A percentile compares a stretch with the other conserved stretches of the same genome.
Conservation (phyloP, 2,113 vertebrate genomes). For the Neopipo cinnamomea region DNA sequence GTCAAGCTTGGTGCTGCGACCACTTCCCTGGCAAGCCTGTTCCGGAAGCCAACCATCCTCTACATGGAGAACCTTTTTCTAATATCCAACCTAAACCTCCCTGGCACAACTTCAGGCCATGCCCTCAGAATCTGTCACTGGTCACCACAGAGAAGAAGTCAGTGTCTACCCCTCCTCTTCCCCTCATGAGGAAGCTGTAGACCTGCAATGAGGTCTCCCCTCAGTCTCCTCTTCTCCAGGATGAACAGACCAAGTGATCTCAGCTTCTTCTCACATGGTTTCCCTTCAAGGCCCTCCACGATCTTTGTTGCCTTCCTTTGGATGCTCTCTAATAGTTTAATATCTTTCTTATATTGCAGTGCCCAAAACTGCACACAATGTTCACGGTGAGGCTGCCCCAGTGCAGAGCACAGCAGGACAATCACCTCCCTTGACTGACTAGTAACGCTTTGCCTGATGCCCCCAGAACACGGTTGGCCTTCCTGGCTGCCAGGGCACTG, state of each 20-base stretch:
- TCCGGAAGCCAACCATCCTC: neutral
- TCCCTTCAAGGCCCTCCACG: neutral
- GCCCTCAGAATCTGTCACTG: neutral
- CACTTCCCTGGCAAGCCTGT: neutral
- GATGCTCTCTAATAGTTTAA: neutral
- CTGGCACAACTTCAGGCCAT: neutral
- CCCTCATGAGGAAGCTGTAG: neutral
- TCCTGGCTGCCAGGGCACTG: too few species aligned
- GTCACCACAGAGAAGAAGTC: neutral
- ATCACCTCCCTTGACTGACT: too few species aligned
- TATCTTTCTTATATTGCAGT: neutral
- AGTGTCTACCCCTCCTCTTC: neutral
- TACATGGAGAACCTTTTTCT: neutral
- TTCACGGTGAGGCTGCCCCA: neutral
- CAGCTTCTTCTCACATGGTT: neutral
- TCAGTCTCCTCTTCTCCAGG: neutral
- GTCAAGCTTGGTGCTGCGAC: neutral
- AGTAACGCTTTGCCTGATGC: too few species aligned
- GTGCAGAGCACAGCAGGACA: neutral
- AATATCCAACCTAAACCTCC: neutral
- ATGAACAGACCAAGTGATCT: neutral
- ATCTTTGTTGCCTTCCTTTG: neutral
- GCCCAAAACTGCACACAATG: neutral
- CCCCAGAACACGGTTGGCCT: too few species aligned
- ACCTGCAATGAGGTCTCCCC: too few species aligned